Evolutionary conservation across 1,140 invertebrate genomes (phyloP).

Genomic region (Drosophila biarmipes): DNA sequence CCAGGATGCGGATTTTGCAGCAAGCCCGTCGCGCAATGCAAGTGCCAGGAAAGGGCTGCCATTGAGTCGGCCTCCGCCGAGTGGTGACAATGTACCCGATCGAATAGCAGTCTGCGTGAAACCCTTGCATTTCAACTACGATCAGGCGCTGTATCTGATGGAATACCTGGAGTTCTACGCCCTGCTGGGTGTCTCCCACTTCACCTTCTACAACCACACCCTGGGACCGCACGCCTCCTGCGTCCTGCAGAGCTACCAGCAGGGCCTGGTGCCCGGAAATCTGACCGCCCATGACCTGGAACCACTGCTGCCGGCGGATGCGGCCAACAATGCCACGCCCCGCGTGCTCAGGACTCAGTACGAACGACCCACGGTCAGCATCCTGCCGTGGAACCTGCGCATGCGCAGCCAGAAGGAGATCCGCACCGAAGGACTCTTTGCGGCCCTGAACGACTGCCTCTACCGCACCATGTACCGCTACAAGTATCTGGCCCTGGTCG

Average conservation of each 20-base stretch:
- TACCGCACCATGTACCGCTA: conserved; percentile 94
- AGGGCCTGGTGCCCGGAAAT: conserved; percentile 74
- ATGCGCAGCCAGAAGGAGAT: conserved; percentile 96
- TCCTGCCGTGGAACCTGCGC: conserved; percentile 95
- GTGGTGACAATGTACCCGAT: conserved; percentile 84
- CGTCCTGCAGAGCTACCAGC: conserved; percentile 90
- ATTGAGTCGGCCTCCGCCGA: conserved; percentile 47
- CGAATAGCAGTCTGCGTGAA: conserved; percentile 96
- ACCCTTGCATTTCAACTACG: conserved; percentile 95
- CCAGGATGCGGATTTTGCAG: conserved; percentile 82
- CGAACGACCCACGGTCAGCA: conserved; percentile 88
- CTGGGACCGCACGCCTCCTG: conserved; percentile 91
- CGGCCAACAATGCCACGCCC: conserved; percentile 59
- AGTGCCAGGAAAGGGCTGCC: conserved; percentile 8
- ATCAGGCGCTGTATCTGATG: conserved; percentile 92
- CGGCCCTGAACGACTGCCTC: conserved; percentile 96
- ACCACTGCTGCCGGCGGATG: conserved; percentile 43
- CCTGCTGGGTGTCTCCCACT: conserved; percentile 93
- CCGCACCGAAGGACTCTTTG: conserved; percentile 95
- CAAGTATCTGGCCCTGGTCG: conserved; percentile 93
- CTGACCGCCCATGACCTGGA: conserved; percentile 69
- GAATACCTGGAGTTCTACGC: conserved; percentile 97
- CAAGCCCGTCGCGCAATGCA: neutral
- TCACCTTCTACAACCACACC: conserved; percentile 97
- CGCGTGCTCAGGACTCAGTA: conserved; percentile 56